These are phyloP conservation scores for Eristalinus sepulchralis DNA, from an alignment of 2,888 invertebrate genomes.

Conservation along the genomic window DNA sequence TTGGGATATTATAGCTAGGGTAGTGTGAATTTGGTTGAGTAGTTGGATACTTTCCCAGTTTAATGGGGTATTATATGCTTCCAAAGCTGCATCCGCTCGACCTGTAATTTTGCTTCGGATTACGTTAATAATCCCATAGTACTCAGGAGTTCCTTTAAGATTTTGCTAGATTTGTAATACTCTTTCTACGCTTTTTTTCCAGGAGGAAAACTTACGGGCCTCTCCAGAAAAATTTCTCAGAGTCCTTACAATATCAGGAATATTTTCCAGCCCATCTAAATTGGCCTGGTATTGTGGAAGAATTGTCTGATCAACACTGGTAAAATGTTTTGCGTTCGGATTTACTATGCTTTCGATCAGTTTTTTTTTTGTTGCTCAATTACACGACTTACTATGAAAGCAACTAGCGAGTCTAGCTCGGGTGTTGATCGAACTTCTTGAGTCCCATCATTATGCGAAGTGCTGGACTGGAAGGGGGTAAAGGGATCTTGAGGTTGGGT, in stretches of 20 bases:
- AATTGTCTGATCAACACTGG: constrained; percentile 15
- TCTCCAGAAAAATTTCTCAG: constrained; percentile 20
- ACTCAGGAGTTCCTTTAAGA: constrained; percentile 17
- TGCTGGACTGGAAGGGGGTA: constrained; percentile 1
- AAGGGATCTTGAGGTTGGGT: background rate
- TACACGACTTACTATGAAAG: constrained; percentile 8
- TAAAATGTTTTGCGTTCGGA: constrained; percentile 12
- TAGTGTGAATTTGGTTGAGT: no score
- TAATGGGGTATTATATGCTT: no score
- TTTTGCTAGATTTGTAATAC: constrained; percentile 13
- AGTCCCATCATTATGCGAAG: background rate
- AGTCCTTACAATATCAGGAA: constrained; percentile 18
- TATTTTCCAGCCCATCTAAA: constrained; percentile 2
- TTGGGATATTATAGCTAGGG: no score
- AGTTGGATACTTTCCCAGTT: constrained; percentile 29
- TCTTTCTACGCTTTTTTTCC: constrained; percentile 30
- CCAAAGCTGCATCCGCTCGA: no score
- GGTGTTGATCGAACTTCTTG: constrained; percentile 12
- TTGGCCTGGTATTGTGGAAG: background rate
- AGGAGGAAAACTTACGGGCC: constrained; percentile 33
- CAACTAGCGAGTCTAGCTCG: no score
- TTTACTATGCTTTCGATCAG: constrained; percentile 6
- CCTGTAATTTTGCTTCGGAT: constrained; percentile 34
- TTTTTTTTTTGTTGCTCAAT: constrained; percentile 1
- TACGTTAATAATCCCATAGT: constrained; percentile 28